Evolutionary conservation across 2,113 vertebrate species (phyloP).

Genomic region (Petrocephalus microphthalmus): DNA sequence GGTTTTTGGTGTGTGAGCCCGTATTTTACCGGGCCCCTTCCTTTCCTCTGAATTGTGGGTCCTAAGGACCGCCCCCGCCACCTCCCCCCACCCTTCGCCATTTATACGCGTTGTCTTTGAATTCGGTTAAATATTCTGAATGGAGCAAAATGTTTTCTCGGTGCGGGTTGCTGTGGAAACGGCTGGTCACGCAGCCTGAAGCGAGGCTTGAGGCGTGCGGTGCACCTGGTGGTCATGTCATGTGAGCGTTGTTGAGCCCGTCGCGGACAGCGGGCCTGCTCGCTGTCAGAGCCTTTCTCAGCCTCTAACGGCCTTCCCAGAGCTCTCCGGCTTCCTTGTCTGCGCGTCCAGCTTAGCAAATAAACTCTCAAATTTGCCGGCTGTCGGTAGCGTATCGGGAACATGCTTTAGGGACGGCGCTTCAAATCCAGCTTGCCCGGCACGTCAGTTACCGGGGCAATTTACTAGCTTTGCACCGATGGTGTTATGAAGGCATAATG

Average conservation of each 20-base stretch:
- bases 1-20: neutral
- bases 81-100: conserved; percentile 2
- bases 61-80: neutral
- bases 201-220: neutral
- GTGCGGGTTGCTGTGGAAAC: conserved; percentile 9
- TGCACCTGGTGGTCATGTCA: neutral
- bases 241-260: neutral
- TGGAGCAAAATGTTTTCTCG: conserved; percentile 14
- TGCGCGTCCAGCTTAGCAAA: neutral
- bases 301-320: neutral
- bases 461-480: neutral
- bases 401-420: neutral
- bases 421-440: neutral
- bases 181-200: neutral
- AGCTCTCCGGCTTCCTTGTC: neutral
- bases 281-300: neutral
- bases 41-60: conserved; percentile 31
- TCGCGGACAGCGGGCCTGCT: neutral
- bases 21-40: conserved; percentile 8
- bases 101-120: conserved; percentile 17
- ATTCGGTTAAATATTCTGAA: conserved; percentile 19
- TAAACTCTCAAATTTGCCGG: neutral
- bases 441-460: neutral
- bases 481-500: neutral
- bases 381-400: neutral